These are phyloP conservation scores for Setipinna tenuifilis DNA, from an alignment of 2,797 vertebrate genomes.

Conservation along the genomic window DNA sequence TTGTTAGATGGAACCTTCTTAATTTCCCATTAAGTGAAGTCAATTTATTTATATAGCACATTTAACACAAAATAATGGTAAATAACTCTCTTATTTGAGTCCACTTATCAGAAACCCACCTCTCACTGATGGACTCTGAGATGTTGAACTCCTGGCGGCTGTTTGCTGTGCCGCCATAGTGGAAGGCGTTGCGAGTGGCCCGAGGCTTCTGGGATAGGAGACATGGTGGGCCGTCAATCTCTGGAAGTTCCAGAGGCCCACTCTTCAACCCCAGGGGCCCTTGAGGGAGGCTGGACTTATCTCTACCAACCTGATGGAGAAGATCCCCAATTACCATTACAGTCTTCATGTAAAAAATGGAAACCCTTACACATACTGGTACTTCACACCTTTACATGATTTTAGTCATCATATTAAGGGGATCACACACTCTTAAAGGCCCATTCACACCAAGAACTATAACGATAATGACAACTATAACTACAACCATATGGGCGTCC, in stretches of 20 bases:
- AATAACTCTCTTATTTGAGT: background rate
- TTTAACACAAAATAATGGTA: too few relatives aligned
- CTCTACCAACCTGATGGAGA: conserved; percentile 77
- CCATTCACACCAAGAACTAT: too few relatives aligned
- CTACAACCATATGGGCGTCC: too few relatives aligned
- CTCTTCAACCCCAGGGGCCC: conserved; percentile 71
- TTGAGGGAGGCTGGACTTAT: conserved; percentile 72
- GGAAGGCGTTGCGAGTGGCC: conserved; percentile 74
- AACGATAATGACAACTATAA: too few relatives aligned
- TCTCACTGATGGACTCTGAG: conserved; percentile 79
- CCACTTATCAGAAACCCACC: conserved; percentile 68
- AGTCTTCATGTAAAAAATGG: background rate
- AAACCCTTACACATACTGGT: background rate
- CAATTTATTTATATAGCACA: too few relatives aligned
- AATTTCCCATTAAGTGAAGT: background rate
- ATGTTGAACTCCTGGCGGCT: conserved; percentile 88
- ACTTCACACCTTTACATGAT: background rate
- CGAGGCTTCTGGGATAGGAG: conserved; percentile 77
- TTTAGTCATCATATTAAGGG: background rate
- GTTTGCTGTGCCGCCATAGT: conserved; percentile 85
- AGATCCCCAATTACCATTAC: background rate
- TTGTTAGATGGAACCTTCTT: background rate
- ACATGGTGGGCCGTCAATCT: conserved; percentile 72
- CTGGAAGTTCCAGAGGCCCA: conserved; percentile 61
- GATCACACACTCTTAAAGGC: too few relatives aligned